Base-by-base conservation (phyloP, 2,113 vertebrate species). In the Odocoileus hemionus region DNA sequence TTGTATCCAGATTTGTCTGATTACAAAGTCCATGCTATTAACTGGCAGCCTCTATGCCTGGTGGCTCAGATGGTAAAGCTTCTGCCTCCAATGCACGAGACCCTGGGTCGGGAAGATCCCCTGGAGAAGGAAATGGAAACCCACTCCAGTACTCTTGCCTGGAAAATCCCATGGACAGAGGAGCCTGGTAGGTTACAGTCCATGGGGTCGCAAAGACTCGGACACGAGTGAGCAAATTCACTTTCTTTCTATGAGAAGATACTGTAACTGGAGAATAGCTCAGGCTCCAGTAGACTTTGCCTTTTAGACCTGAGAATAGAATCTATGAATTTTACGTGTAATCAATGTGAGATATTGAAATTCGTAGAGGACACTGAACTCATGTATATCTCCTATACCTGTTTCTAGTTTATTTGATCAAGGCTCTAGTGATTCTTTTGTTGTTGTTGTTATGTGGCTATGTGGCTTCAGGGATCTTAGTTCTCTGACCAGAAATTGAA, bases 71-170 rank as follows among this genome's bases (percentile, higher is more conserved):
- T 0, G 10, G 19, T 70, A 39, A 70, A 70, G n/a, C n/a, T 23
- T 70, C 67, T 70, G n/a, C 67, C n/a, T 70, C 3, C n/a, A 70
- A 5, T 70, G 19, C 0, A 0, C 0, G 5, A 70, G 19, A 39
- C n/a, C n/a, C 10, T 39, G 67, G 67, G 2, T 70, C 11, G 1
- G n/a, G n/a, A 12, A 70, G 19, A 70, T 70, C 10, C 19, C n/a
- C n/a, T 70, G 67, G n/a, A 70, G 67, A 70, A 39, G n/a, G 67
- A 12, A 70, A 39, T 70, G 19, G 67, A 10, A 70, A 1, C 67
- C 67, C n/a, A 70, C 5, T 70, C 19, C 19, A 70, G n/a, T 70
- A 12, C 19, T 23, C 67, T 70, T 13, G n/a, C 67, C 67, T 70
- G n/a, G 19, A 39, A 12, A 70, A 70, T 70, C n/a, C 67, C 67